These are phyloP conservation scores for Artemia sinica DNA, from an alignment of 2,888 invertebrate species.

Conservation along the genomic window DNA sequence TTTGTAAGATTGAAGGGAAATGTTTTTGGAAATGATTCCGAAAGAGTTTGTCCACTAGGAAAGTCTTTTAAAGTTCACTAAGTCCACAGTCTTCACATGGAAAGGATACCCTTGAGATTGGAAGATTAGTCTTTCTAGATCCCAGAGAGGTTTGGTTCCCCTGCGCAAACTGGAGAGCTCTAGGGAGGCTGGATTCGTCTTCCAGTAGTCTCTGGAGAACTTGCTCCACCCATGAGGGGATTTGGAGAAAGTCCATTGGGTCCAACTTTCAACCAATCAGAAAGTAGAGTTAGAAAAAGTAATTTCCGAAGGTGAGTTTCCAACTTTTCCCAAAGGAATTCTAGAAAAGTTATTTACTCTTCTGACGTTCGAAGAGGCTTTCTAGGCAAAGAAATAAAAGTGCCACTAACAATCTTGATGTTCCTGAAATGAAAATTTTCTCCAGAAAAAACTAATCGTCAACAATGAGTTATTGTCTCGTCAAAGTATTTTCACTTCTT, in stretches of 20 bases:
- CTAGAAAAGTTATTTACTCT: slow-evolving; percentile 10
- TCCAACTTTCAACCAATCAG: slow-evolving; percentile 6
- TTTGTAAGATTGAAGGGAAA: too few relatives aligned
- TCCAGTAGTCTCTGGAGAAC: slow-evolving; percentile 12
- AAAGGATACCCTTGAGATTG: slow-evolving; percentile 14
- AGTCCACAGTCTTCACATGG: background rate
- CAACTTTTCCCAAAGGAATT: slow-evolving; percentile 3
- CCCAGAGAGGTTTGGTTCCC: background rate
- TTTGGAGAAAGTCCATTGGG: slow-evolving; percentile 6
- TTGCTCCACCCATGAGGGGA: slow-evolving; percentile 14
- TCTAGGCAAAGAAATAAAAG: too few relatives aligned
- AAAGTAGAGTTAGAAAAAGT: background rate
- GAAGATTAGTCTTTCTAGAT: slow-evolving; percentile 14
- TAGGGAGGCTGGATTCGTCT: slow-evolving; percentile 7
- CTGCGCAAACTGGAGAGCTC: slow-evolving; percentile 13
- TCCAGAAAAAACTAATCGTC: too few relatives aligned
- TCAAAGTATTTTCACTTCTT: too few relatives aligned
- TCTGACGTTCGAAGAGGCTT: background rate
- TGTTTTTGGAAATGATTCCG: too few relatives aligned
- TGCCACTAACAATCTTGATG: too few relatives aligned
- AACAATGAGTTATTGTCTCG: too few relatives aligned
- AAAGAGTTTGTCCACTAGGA: too few relatives aligned
- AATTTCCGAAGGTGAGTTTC: slow-evolving; percentile 13
- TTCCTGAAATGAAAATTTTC: too few relatives aligned
- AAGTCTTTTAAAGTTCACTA: background rate